Percentiles rank a stretch among this genome's conserved stretches.
Conservation (phyloP, 2,113 vertebrate species). For the Dermatemys mawii region DNA sequence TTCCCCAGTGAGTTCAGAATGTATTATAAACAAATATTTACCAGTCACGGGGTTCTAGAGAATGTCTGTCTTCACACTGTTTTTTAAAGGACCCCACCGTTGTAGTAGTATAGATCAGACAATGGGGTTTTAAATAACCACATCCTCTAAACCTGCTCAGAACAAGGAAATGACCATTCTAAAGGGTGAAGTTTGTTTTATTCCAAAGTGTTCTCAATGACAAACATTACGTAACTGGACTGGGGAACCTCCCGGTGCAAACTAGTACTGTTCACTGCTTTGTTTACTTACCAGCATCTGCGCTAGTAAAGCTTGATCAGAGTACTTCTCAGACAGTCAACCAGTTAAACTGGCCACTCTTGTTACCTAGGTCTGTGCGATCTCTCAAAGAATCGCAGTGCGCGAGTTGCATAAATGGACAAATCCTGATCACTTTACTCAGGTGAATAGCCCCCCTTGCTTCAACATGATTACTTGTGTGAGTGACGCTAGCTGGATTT, state of each 20-base stretch:
- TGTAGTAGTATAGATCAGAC: background rate
- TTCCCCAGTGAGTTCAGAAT: background rate
- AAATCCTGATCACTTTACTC: background rate
- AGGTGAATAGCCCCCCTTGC: background rate
- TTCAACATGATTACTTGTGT: background rate
- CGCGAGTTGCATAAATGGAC: background rate
- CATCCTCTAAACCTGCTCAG: background rate
- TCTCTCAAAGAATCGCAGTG: background rate
- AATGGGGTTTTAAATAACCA: background rate
- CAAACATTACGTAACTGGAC: background rate
- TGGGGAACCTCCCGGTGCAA: background rate
- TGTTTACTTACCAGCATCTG: background rate
- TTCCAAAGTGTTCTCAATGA: background rate
- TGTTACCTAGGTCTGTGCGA: background rate
- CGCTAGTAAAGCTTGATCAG: background rate
- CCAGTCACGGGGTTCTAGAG: background rate
- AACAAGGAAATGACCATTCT: background rate
- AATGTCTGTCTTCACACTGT: background rate
- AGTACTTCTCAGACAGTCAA: background rate
- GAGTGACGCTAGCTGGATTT: background rate
- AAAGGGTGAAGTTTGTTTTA: background rate
- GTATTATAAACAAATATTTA: background rate
- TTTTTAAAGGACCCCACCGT: background rate
- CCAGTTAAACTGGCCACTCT: background rate
- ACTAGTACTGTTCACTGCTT: rapidly evolving